A percentile compares a stretch with the other conserved stretches of the same genome.
Conservation (phyloP, 2,888 invertebrate species). For the Tromatobia lineatoria region DNA sequence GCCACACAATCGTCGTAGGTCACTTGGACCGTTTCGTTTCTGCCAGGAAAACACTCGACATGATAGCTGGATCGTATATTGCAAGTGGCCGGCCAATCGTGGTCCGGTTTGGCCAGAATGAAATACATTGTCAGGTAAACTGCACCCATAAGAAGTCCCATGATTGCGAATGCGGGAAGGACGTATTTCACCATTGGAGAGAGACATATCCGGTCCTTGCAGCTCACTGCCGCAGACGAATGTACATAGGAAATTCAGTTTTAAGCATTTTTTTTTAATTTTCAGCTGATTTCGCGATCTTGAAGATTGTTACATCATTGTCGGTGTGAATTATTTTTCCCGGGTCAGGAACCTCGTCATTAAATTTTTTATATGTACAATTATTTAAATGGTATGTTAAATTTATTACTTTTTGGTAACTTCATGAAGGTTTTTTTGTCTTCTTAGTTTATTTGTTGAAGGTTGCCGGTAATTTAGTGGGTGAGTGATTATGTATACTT, state of each 20-base stretch:
- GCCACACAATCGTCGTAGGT: constrained; percentile 83
- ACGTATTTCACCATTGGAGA: constrained; percentile 71
- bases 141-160: constrained; percentile 60
- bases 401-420: no score
- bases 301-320: no score
- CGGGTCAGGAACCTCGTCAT: no score
- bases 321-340: no score
- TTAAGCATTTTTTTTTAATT: neutral
- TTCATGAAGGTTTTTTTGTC: neutral
- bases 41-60: constrained; percentile 76
- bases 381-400: no score
- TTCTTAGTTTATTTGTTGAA: no score
- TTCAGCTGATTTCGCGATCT: neutral
- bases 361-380: no score
- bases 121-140: constrained; percentile 68
- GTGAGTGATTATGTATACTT: no score
- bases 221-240: constrained; percentile 43
- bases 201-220: constrained; percentile 68
- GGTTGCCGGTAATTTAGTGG: no score
- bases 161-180: constrained; percentile 67
- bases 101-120: constrained; percentile 38
- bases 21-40: constrained; percentile 67
- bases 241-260: neutral
- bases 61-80: constrained; percentile 71
- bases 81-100: constrained; percentile 68